These are phyloP conservation scores for Agrotis segetum DNA, from an alignment of 2,888 invertebrate species.

Conservation along the genomic window DNA sequence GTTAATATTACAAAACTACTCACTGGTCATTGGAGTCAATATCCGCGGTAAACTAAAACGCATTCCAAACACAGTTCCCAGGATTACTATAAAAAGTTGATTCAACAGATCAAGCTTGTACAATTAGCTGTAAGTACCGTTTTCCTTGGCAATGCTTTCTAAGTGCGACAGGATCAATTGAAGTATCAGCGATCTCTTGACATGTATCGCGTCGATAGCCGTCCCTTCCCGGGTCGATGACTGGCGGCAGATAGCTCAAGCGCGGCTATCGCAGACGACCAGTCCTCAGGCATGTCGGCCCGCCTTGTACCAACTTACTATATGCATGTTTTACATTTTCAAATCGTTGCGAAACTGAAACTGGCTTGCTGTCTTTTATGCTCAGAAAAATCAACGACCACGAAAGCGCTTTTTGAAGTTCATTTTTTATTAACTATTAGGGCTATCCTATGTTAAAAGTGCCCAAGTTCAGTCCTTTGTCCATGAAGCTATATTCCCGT, in stretches of 20 bases:
- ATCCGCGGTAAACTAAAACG: not conserved
- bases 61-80: slow-evolving; percentile 7
- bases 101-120: slow-evolving; percentile 4
- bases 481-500: not conserved
- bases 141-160: slow-evolving; percentile 34
- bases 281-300: slow-evolving; percentile 22
- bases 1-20: slow-evolving; percentile 8
- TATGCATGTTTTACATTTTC: slow-evolving; percentile 31
- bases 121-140: slow-evolving; percentile 34
- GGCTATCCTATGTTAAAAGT: not conserved
- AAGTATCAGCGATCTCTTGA: slow-evolving; percentile 60
- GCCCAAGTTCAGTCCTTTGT: not conserved
- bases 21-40: not conserved
- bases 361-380: no score
- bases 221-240: slow-evolving; percentile 65
- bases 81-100: slow-evolving; percentile 2
- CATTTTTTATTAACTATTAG: no score
- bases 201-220: slow-evolving; percentile 54
- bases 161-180: slow-evolving; percentile 52
- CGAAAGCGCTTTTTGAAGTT: no score
- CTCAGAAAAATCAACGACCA: no score
- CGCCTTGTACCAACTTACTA: slow-evolving; percentile 4
- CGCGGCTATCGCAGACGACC: slow-evolving; percentile 51
- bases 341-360: not conserved
- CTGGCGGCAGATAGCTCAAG: slow-evolving; percentile 53